Conservation (phyloP, 2,113 vertebrate species). For the Sclerurus mexicanus region DNA sequence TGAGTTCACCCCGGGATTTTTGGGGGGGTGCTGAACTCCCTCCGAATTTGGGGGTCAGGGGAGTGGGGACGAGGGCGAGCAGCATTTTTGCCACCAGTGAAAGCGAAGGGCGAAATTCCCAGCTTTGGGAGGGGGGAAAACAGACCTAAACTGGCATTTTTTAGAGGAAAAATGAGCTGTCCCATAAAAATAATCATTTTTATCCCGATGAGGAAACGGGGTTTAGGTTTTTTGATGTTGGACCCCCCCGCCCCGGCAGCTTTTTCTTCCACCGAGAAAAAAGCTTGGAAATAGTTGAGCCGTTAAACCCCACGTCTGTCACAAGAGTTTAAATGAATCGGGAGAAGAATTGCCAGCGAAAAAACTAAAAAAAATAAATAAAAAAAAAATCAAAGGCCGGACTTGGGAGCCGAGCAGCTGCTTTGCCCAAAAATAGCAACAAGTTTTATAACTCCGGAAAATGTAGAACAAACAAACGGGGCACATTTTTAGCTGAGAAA, state of each 20-base stretch:
- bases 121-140: no score
- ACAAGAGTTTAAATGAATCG: background rate
- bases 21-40: background rate
- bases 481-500: conserved; percentile 8
- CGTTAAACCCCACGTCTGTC: background rate
- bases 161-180: background rate
- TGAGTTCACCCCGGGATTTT: background rate
- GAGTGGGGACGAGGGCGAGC: background rate
- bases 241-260: background rate
- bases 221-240: background rate
- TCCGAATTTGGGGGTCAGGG: background rate
- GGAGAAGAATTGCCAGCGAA: background rate
- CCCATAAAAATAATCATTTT: background rate
- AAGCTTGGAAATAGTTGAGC: background rate
- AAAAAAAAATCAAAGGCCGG: background rate
- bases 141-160: background rate
- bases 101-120: background rate
- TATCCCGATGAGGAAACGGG: no score
- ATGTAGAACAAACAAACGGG: conserved; percentile 58
- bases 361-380: background rate
- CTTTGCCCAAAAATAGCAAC: conserved; percentile 69
- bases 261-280: background rate
- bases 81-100: background rate
- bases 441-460: conserved; percentile 67
- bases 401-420: conserved; percentile 27